Conservation (phyloP, 2,113 vertebrate species). For the Galbula dea region DNA sequence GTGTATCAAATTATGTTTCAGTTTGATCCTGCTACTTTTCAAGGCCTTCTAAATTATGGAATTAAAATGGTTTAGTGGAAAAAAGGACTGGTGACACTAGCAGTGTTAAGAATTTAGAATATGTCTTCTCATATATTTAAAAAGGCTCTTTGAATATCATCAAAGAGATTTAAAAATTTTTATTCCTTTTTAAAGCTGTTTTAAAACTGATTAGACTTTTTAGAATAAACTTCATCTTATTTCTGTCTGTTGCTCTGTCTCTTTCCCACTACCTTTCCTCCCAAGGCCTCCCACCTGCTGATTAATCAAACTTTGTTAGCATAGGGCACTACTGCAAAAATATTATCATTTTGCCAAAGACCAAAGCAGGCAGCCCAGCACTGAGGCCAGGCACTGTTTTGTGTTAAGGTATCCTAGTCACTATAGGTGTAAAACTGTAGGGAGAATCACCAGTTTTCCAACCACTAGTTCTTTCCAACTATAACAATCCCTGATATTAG, state of each 20-base stretch:
- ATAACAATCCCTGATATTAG: slow-evolving; percentile 9
- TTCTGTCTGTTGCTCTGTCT: not conserved
- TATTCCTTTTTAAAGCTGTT: slow-evolving; percentile 74
- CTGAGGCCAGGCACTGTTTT: slow-evolving; percentile 39
- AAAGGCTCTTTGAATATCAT: slow-evolving; percentile 77
- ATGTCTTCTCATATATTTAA: slow-evolving; percentile 70
- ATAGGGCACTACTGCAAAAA: slow-evolving; percentile 44
- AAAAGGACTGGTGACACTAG: slow-evolving; percentile 63
- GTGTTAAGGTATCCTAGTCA: not conserved
- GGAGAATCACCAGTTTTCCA: slow-evolving; percentile 59
- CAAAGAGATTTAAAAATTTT: slow-evolving; percentile 78
- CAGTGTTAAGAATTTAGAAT: slow-evolving; percentile 76
- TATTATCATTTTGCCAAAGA: slow-evolving; percentile 24
- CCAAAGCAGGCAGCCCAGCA: slow-evolving; percentile 26
- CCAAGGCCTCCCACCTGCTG: not conserved
- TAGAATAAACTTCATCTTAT: not conserved
- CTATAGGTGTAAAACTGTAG: slow-evolving; percentile 16
- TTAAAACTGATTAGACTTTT: slow-evolving; percentile 64
- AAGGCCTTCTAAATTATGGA: slow-evolving; percentile 75
- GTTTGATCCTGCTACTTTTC: slow-evolving; percentile 58
- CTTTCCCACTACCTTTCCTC: not conserved
- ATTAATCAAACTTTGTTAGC: slow-evolving; percentile 42
- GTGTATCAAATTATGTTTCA: slow-evolving; percentile 43
- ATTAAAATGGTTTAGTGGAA: slow-evolving; percentile 66
- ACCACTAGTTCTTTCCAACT: slow-evolving; percentile 29